Evolutionary conservation across 1,140 invertebrate genomes (phyloP).

Genomic region (Augochlora pura): DNA sequence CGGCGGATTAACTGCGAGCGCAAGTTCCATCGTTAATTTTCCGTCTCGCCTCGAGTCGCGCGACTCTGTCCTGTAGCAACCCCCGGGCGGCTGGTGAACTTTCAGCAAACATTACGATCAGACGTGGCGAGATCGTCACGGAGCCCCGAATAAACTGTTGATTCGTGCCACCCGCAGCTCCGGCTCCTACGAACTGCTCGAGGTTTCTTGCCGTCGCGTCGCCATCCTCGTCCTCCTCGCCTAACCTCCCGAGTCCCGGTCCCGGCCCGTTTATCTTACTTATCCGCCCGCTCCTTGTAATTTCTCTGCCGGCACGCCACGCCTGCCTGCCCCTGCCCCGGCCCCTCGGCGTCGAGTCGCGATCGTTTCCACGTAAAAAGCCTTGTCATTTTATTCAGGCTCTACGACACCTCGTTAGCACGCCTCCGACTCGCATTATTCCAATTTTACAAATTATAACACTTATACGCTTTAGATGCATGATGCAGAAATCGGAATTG

Average conservation of each 20-base stretch:
- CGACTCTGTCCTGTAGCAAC: constrained; percentile 50
- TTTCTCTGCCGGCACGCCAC: background rate
- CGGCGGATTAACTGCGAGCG: constrained; percentile 2
- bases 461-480: no score
- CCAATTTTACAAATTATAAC: no score
- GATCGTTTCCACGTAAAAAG: constrained; percentile 24
- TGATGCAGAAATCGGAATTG: no score
- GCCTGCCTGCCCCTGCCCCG: no score
- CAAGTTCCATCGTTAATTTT: constrained; percentile 34
- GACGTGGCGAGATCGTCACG: constrained; percentile 48
- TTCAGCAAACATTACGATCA: constrained; percentile 57
- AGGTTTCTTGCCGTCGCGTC: constrained; percentile 16
- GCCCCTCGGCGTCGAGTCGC: background rate
- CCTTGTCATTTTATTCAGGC: background rate
- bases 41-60: background rate
- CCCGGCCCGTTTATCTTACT: constrained; percentile 36
- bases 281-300: constrained; percentile 6
- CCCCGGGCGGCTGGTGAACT: constrained; percentile 34
- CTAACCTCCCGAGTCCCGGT: no score
- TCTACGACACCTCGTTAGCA: no score
- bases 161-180: constrained; percentile 46
- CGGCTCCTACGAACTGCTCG: constrained; percentile 30
- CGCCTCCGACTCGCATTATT: no score
- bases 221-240: background rate
- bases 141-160: constrained; percentile 60